These are phyloP conservation scores for Phyllotreta striolata DNA, from an alignment of 2,888 invertebrate genomes.

Conservation along the genomic window DNA sequence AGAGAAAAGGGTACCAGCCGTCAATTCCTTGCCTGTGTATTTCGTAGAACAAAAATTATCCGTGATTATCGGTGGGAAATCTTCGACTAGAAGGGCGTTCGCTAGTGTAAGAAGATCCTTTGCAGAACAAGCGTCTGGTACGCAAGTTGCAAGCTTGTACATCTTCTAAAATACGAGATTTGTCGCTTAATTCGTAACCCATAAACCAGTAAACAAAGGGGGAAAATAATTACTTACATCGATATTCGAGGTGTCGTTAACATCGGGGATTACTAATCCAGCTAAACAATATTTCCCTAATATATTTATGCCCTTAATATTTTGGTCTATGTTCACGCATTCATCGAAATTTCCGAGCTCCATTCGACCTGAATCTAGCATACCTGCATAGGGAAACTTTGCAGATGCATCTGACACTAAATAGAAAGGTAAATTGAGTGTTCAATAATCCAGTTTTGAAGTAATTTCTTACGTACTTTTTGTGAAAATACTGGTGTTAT, in stretches of 20 bases:
- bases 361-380: conserved; percentile 33
- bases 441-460: conserved; percentile 29
- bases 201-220: background rate
- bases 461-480: background rate
- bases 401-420: conserved; percentile 46
- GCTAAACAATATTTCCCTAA: conserved; percentile 40
- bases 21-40: conserved; percentile 37
- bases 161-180: conserved; percentile 23
- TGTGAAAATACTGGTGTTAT: background rate
- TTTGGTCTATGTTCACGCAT: conserved; percentile 41
- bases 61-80: conserved; percentile 24
- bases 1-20: conserved; percentile 40
- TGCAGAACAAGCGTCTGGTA: conserved; percentile 47
- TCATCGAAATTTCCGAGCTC: conserved; percentile 45
- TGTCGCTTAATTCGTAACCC: background rate
- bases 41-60: conserved; percentile 35
- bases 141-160: conserved; percentile 38
- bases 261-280: conserved; percentile 35
- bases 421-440: conserved; percentile 34
- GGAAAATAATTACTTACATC: conserved; percentile 20
- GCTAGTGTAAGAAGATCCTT: conserved; percentile 59
- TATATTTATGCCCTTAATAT: conserved; percentile 22
- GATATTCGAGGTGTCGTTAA: conserved; percentile 19
- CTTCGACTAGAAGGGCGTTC: conserved; percentile 36
- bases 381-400: conserved; percentile 42